Evolutionary conservation across 1,140 invertebrate species (phyloP), one percentile per base, ranked within the genome.

Genomic region (Nasonia giraulti): DNA sequence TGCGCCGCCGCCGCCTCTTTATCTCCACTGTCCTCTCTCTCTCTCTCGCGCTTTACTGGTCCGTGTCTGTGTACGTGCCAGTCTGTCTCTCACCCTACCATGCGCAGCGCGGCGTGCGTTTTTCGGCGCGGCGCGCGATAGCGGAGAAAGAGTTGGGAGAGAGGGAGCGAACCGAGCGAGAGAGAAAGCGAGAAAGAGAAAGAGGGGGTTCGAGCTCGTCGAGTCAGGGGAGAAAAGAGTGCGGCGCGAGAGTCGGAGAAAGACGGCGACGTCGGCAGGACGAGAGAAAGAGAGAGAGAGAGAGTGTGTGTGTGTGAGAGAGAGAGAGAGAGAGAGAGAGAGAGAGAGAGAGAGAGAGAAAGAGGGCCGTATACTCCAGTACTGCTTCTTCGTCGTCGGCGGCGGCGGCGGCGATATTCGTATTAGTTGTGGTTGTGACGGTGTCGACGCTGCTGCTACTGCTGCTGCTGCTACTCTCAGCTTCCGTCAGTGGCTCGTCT

Each of bases 391-490:
- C 74, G 80, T 69, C 82, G 82, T 71, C 82, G 82, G 6, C 76
- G 82, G 76, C 68, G 68, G 83, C 47, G 68, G 77, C 40, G 47
- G 83, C 83, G 68, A 37, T 84, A 37, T 68, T 84, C 83, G 83
- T 66, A 74, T 74, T 84, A 84, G 76, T 84, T 84, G 83, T 84
- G 83, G 77, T 84, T 80, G 83, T 84, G 83, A 84, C 83, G 83
- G 83, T 73, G 83, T 74, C 69, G 76, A 27, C 83, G 76, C 47
- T 80, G 71, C 78, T 71, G 76, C 55, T 44, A 27, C 76, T 40
- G 14, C 37, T 85, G 50, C 75, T 76, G 50, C 68, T 31, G 27
- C 68, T 33, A 47, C 27, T 31, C 68, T 31, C 68, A 27, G 14
- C 68, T 31, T 33, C 55, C 55, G 17, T 55, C 50, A 7, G 17